phyloP scores from a whole-genome alignment of 2,113 vertebrate genomes.

The Limanda limanda region DNA sequence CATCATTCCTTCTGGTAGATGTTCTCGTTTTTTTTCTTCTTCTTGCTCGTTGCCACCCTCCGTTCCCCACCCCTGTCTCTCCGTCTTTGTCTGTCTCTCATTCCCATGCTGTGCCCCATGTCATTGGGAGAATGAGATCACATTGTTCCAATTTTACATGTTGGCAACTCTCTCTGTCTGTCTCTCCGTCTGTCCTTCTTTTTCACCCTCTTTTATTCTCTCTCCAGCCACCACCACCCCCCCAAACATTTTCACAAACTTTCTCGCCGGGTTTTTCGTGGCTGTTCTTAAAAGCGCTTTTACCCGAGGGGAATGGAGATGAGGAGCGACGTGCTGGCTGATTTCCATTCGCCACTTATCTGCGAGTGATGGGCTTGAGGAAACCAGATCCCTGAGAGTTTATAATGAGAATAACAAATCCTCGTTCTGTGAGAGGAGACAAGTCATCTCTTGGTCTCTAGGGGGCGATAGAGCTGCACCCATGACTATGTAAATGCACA shows the following conservation, averaged over 20 bases:
- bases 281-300: constrained; percentile 62
- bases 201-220: constrained; percentile 34
- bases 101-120: constrained; percentile 77
- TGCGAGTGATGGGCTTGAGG: constrained; percentile 68
- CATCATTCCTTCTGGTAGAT: constrained; percentile 78
- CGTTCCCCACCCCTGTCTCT: constrained; percentile 54
- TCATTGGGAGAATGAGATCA: constrained; percentile 77
- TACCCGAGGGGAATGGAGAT: constrained; percentile 58
- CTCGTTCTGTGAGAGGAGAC: constrained; percentile 11
- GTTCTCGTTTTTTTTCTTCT: constrained; percentile 24
- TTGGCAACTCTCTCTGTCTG: constrained; percentile 50
- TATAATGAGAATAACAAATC: constrained; percentile 75
- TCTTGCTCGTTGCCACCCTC: constrained; percentile 52
- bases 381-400: constrained; percentile 75
- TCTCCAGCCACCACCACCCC: constrained; percentile 7
- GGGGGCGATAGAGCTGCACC: constrained; percentile 64
- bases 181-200: constrained; percentile 30
- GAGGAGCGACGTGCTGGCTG: constrained; percentile 75
- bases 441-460: constrained; percentile 31
- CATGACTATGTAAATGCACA: constrained; percentile 7
- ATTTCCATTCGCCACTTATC: constrained; percentile 78
- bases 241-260: constrained; percentile 48
- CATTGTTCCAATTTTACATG: constrained; percentile 73
- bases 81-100: constrained; percentile 58
- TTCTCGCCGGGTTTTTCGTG: constrained; percentile 59